Conservation (phyloP, 1,140 invertebrate genomes). For the Drosophila teissieri region DNA sequence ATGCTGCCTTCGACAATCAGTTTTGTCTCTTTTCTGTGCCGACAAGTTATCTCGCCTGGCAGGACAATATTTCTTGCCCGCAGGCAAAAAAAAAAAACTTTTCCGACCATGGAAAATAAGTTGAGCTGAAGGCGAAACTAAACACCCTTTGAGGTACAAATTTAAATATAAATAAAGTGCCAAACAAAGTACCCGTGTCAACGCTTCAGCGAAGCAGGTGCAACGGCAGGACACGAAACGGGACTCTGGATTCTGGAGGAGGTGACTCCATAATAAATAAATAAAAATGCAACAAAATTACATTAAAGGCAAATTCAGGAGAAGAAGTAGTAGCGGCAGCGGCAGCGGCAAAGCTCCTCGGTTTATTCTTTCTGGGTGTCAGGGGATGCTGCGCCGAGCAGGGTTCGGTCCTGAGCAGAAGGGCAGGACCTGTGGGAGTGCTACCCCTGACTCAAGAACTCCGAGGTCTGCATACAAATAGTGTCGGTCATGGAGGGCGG, state of each 20-base stretch:
- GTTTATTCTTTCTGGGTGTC: slow-evolving; percentile 17
- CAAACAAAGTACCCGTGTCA: slow-evolving; percentile 72
- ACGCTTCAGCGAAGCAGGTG: slow-evolving; percentile 58
- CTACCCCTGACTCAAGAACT: slow-evolving; percentile 16
- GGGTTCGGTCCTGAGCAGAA: slow-evolving; percentile 9
- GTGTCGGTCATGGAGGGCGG: slow-evolving; percentile 13
- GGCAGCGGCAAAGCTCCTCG: slow-evolving; percentile 3
- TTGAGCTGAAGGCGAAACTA: slow-evolving; percentile 68
- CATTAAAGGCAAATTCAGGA: slow-evolving; percentile 72
- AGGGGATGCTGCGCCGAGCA: slow-evolving; percentile 36
- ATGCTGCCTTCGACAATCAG: slow-evolving; percentile 52
- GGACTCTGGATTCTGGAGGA: slow-evolving; percentile 34
- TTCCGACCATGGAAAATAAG: slow-evolving; percentile 58
- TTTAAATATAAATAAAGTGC: slow-evolving; percentile 83
- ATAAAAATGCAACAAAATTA: slow-evolving; percentile 79
- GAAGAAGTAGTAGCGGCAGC: slow-evolving; percentile 6
- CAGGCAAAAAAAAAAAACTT: slow-evolving; percentile 54
- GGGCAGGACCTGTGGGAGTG: neutral
- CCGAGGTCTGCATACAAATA: slow-evolving; percentile 59
- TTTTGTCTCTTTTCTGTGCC: slow-evolving; percentile 27
- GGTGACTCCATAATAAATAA: slow-evolving; percentile 74
- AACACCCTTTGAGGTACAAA: slow-evolving; percentile 79
- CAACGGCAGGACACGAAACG: slow-evolving; percentile 9
- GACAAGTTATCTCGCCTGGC: slow-evolving; percentile 51
- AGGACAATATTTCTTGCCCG: slow-evolving; percentile 54